phyloP scores from a whole-genome alignment of 2,113 vertebrate species.

The Phasianus colchicus region DNA sequence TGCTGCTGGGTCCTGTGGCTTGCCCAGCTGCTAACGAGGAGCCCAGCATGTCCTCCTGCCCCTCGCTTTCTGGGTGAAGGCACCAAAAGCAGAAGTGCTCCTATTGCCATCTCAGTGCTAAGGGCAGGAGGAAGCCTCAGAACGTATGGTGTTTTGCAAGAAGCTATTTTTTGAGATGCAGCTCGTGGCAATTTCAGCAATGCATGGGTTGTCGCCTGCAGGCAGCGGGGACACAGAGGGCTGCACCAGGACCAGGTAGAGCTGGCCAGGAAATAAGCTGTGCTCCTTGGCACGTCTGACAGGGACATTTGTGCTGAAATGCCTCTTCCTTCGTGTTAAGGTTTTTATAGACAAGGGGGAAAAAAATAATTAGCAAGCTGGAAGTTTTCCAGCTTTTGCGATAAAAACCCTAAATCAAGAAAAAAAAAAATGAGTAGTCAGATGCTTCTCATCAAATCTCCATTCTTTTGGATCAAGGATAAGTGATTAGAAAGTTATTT shows the following conservation, averaged over 20 bases:
- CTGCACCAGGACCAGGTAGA: neutral
- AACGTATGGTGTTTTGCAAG: neutral
- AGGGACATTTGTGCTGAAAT: neutral
- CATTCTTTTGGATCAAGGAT: conserved; percentile 46
- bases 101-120: neutral
- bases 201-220: neutral
- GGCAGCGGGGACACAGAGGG: rapidly evolving
- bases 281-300: neutral
- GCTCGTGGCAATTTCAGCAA: rapidly evolving
- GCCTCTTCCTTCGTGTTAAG: neutral
- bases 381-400: conserved; percentile 31
- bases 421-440: neutral
- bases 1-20: neutral
- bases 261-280: neutral
- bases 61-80: neutral
- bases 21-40: neutral
- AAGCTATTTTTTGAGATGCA: neutral
- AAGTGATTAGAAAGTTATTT: conserved; percentile 58
- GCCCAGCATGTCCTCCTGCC: neutral
- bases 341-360: neutral
- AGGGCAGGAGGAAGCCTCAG: neutral
- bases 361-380: conserved; percentile 6
- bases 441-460: conserved; percentile 45
- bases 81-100: neutral
- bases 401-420: conserved; percentile 32